Base-by-base conservation (phyloP, 2,797 vertebrate genomes). In the Apogon talboti region DNA sequence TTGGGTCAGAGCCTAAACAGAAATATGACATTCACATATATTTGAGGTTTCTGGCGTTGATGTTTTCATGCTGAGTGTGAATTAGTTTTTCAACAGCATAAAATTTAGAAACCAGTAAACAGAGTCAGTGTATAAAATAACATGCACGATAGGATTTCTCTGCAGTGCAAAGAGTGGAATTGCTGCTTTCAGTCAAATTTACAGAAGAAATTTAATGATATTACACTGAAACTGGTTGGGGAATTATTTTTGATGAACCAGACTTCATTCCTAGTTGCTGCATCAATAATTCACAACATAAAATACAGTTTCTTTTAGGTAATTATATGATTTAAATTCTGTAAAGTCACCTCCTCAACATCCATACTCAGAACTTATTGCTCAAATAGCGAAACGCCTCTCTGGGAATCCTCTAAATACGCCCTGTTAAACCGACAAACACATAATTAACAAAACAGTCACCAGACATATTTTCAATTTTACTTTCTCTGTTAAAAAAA, bases 11-110 rank as follows among this genome's bases (percentile, higher is more conserved):
- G 62, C 18, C 30, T 19, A 2, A 40, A 35, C 46, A 19, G 11
- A 51, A n/a, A 40, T 28, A 28, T 28, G 24, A 28, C 24, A 28
- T 28, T 21, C 19, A 21, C 19, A 21, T 21, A 21, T 65, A 14
- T 44, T 68, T 66, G 15, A 38, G 33, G 38, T 37, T 76, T 56
- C 18, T 48, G 33, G 9, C 38, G 13, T 47, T 45, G 24, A 67
- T 57, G 49, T 56, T 30, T 49, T 64, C 14, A 40, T 1, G 5
- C 11, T 51, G 48, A 49, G 45, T 15, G 18, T 48, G 16, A 53
- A 45, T 63, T n/a, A 53, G 53, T 16, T 28, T 28, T 5, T 28
- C 2, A 28, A 28, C 24, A 28, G 24, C 49, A 54, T 11, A 16
- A 42, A 2, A 10, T 62, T 14, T 11, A 13, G 3, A 12, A 42